Evolutionary conservation across 2,797 vertebrate genomes (phyloP), one percentile per base, ranked within the genome.

Genomic region (Etheostoma perlongum): DNA sequence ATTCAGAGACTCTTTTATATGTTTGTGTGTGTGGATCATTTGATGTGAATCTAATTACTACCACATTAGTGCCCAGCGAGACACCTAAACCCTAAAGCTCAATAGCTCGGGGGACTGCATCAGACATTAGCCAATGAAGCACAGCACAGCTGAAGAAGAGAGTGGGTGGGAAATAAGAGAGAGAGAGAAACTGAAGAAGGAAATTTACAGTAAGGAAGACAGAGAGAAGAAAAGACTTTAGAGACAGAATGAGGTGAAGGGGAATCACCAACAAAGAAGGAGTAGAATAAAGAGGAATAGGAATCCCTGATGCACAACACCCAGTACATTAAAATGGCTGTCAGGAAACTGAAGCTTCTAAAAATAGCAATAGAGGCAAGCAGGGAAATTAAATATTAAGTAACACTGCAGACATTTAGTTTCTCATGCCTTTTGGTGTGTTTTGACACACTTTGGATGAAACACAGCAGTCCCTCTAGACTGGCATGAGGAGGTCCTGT

Each of bases 311-410:
- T 79, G 72, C 75, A 73, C 72, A 82, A 83, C 79, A 83, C 74
- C 72, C 68, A 79, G 67, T 58, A 67, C 60, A 79, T 86, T 76
- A 87, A 88, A 93, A 90, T 83, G 76, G 82, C 83, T 88, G 85
- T 89, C 88, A 84, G 81, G 79, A 90, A 90, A 85, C 79, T 49
- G 69, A 72, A 59, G 80, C 72, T 9, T 82, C 88, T 92, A 93
- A 90, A 92, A 93, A 94, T 94, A 94, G 79, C 75, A 64, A 21
- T 19, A 57, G 67, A 81, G 53, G 73, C 65, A 81, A 78, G 85
- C 74, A 54, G 69, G 78, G 66, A 85, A 77, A 93, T 94, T 66
- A 93, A 94, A 93, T 91, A 92, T 94, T 92, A 86, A 93, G 81
- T 74, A 81, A 89, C 73, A 79, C 85, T 87, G 88, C 89, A 91